Evolutionary conservation across 37 sponge, comb jelly and placozoan species (phyloP).

Genomic region (Diacarnus erythraeanus): DNA sequence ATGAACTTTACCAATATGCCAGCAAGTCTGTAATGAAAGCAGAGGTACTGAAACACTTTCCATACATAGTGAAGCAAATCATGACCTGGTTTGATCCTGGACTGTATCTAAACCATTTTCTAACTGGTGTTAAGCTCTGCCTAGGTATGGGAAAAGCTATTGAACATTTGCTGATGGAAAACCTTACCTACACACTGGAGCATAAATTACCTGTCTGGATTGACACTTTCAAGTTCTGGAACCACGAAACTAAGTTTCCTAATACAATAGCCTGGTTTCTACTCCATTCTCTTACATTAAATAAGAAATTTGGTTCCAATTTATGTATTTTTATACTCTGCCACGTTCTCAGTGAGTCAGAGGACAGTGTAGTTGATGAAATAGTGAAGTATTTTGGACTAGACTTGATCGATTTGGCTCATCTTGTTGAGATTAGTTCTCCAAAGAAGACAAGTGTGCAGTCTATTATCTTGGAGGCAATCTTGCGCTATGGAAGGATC

Average conservation of each 20-base stretch:
- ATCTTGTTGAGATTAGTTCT: not conserved
- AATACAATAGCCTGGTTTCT: constrained; percentile 10
- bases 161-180: constrained; percentile 8
- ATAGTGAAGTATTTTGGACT: constrained; percentile 13
- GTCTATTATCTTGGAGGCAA: constrained; percentile 30
- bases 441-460: constrained; percentile 8
- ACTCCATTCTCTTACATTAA: constrained; percentile 13
- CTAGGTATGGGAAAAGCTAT: constrained; percentile 10
- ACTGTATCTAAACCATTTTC: constrained; percentile 4
- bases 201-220: constrained; percentile 10
- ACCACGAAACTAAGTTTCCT: constrained; percentile 6
- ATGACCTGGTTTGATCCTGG: constrained; percentile 35
- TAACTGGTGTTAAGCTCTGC: not conserved
- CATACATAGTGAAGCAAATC: constrained; percentile 4
- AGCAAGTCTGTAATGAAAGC: constrained; percentile 5
- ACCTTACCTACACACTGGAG: constrained; percentile 5
- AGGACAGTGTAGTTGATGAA: not conserved
- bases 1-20: not conserved
- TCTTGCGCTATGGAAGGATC: constrained; percentile 23
- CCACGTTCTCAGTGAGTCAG: constrained; percentile 1
- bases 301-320: not conserved
- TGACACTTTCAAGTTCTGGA: constrained; percentile 28
- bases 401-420: constrained; percentile 44
- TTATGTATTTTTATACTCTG: constrained; percentile 16
- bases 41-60: constrained; percentile 2